Percentiles rank a stretch among this genome's conserved stretches.
phyloP scores from a whole-genome alignment of 1,140 invertebrate species.

The Lepidurus arcticus region DNA sequence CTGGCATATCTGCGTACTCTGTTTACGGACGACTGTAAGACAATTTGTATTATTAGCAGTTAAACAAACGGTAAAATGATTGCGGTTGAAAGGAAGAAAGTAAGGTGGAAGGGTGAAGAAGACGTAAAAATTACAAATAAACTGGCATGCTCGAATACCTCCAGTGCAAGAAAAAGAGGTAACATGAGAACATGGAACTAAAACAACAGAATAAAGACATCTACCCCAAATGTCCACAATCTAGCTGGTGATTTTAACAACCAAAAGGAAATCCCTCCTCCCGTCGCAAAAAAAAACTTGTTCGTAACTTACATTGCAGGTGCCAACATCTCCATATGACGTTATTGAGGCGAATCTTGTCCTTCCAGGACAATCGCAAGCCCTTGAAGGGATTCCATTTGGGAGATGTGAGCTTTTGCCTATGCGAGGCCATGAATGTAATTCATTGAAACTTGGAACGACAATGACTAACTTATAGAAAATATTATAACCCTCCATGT shows the following conservation, averaged over 20 bases:
- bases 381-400: conserved; percentile 99
- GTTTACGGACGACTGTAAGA: conserved; percentile 81
- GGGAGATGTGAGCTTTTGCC: conserved; percentile 95
- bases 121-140: neutral
- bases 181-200: neutral
- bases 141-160: neutral
- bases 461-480: neutral
- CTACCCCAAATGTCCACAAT: neutral
- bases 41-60: conserved; percentile 35
- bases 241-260: conserved; percentile 5
- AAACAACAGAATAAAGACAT: neutral
- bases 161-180: neutral
- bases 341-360: conserved; percentile 98
- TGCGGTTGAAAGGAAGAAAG: neutral
- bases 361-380: conserved; percentile 90
- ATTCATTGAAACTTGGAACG: neutral
- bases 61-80: neutral
- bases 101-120: neutral
- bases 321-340: conserved; percentile 99
- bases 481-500: neutral
- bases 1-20: conserved; percentile 84
- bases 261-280: neutral
- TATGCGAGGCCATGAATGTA: conserved; percentile 49
- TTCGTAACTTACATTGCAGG: conserved; percentile 87
- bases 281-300: neutral